Evolutionary conservation across 2,888 invertebrate species (phyloP), one percentile per base, ranked within the genome.

Genomic region (Parascotia fuliginaria): DNA sequence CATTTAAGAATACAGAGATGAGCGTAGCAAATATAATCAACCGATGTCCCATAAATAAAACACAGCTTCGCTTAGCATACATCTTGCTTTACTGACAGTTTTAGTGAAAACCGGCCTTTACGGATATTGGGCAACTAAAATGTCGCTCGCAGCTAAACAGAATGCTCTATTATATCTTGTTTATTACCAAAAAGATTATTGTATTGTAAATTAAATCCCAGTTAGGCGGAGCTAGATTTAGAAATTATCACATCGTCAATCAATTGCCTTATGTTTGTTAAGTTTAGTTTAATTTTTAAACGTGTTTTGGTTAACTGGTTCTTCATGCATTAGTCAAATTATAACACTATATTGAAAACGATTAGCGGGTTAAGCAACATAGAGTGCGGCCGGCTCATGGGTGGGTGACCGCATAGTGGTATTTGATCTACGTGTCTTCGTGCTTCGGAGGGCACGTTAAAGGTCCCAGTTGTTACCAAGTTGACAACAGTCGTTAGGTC

Each of bases 91-190:
- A 11, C 12, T 7, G 6, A 5, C 11, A 29, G 13, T 13, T 13
- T 31, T 13, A 13, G 31, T 31, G 31, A 42, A 29, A 31, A 31
- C 31, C 13, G 31, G 32, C 32, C 14, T 32, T 14, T 32, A 65
- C 64, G 69, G 61, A 73, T 67, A 73, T 76, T 68, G 62, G 46
- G 57, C 54, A 71, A 70, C 67, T 70, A 61, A 55, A 57, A 63
- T 67, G 56, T 64, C 58, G 77, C 72, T 75, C 50, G 56, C 40
- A 77, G 76, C 75, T 68, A 61, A 62, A 60, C 60, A 66, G 56
- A 68, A 65, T 73, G 60, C 60, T 61, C 65, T 63, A 69, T 73
- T 73, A 73, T 68, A 46, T 27, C 49, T 72, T 74, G 76, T 77
- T 78, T 77, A 77, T 75, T 60, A 60, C 43, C 15, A 7, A 14